Evolutionary conservation across 2,888 invertebrate species (phyloP).

Genomic region (Melinopterus prodromus): DNA sequence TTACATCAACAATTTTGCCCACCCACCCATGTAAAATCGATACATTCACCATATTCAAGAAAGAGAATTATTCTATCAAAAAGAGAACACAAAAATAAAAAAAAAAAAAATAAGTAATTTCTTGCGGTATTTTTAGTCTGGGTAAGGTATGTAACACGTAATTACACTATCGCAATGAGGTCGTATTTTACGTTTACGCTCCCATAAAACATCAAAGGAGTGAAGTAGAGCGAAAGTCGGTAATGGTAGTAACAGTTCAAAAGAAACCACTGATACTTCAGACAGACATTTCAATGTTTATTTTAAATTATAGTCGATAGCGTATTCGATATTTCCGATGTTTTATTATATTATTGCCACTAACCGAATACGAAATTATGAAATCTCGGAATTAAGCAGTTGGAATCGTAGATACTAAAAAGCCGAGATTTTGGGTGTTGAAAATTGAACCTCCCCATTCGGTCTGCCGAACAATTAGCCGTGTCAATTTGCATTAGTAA

Average conservation of each 20-base stretch:
- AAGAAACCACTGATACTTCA: too few relatives aligned
- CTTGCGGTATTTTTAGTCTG: background rate
- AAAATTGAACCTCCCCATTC: background rate
- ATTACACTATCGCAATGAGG: background rate
- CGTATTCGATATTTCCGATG: too few relatives aligned
- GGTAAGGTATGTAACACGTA: background rate
- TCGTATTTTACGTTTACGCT: background rate
- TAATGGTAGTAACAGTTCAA: background rate
- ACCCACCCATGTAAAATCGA: background rate
- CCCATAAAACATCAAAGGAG: background rate
- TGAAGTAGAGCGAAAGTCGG: background rate
- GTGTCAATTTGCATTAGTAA: background rate
- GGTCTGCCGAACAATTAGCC: background rate
- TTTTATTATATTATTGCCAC: too few relatives aligned
- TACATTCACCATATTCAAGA: background rate
- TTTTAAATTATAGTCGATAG: too few relatives aligned
- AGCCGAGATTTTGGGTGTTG: background rate
- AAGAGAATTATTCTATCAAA: background rate
- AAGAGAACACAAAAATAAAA: background rate
- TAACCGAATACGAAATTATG: too few relatives aligned
- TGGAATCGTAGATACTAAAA: too few relatives aligned
- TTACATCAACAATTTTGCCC: background rate
- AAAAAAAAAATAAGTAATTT: background rate
- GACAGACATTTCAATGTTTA: too few relatives aligned
- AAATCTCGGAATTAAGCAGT: too few relatives aligned